Percentiles rank a stretch among this genome's conserved stretches.
Conservation (phyloP, 2,797 vertebrate genomes). For the Todus mexicanus region DNA sequence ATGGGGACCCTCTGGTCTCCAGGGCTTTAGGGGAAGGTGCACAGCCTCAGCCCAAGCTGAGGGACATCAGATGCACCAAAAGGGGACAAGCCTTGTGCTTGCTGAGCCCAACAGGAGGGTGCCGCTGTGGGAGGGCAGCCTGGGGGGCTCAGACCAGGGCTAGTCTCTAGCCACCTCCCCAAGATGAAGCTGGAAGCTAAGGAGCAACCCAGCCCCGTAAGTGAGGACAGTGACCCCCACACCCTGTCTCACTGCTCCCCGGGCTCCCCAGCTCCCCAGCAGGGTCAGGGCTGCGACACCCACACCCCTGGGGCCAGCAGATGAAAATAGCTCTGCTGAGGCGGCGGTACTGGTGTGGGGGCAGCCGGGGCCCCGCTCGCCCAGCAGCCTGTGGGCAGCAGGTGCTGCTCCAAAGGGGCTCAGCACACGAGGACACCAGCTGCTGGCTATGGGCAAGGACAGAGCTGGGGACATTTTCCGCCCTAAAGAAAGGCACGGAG, state of each 20-base stretch:
- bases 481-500: neutral
- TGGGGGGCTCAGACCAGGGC: neutral
- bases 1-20: fast-evolving
- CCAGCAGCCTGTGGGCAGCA: fast-evolving
- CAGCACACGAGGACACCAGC: neutral
- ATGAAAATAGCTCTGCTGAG: constrained; percentile 59
- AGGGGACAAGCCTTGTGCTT: fast-evolving
- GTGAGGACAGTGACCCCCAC: neutral
- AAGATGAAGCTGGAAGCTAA: neutral
- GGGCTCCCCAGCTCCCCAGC: neutral
- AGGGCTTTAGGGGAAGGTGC: neutral
- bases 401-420: neutral
- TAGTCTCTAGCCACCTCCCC: neutral
- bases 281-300: neutral
- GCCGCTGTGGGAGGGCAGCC: neutral
- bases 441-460: fast-evolving
- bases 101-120: fast-evolving
- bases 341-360: fast-evolving
- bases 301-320: neutral
- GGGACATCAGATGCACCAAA: neutral
- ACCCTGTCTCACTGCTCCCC: fast-evolving
- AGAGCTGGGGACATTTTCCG: neutral
- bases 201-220: neutral
- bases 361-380: neutral
- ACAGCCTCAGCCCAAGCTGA: neutral